Base-by-base conservation (phyloP, 1,140 invertebrate genomes). In the Euura saliciscinereae region DNA sequence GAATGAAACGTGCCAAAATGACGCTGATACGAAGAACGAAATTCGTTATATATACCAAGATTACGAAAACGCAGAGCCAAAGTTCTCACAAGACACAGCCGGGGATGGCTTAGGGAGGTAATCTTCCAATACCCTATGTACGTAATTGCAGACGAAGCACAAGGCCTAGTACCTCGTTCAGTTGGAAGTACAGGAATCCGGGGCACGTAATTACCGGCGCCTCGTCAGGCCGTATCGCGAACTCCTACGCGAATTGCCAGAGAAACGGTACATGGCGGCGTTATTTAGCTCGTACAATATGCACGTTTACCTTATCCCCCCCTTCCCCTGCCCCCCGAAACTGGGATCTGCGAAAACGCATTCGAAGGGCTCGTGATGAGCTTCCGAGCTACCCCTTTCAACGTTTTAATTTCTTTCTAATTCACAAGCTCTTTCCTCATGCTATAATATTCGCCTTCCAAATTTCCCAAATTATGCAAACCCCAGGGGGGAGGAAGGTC, bases 131-230 rank as follows among this genome's bases (percentile, higher is more conserved):
- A 59, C 51, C 28, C 28, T 28, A n/a, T 59, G 10, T 59, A 59
- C 10, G 51, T 59, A 59, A 59, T 59, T 59, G 51, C 51, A 59
- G 51, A 59, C 51, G 51, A 59, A 59, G 28, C 28, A n/a, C 51
- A 59, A n/a, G 13, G 10, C 10, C 51, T 59, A 28, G 28, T 28
- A n/a, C 51, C 51, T 4, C 51, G 51, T 59, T 59, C 51, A 6
- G 8, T 59, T 1, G 51, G 51, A 59, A 59, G 51, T 59, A 59
- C 13, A 6, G 51, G 51, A 59, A 11, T 8, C 51, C 8, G 13
- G 13, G 6, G 51, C 51, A 59, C 51, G 51, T 59, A 59, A 59
- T 59, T 59, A 59, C 51, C 51, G 51, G 51, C 10, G 51, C 51
- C 51, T 59, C 3, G 51, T 59, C 10, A 59, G 51, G 51, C 51